Base-by-base conservation (phyloP, 1,140 invertebrate genomes). In the Drosophila sulfurigaster region DNA sequence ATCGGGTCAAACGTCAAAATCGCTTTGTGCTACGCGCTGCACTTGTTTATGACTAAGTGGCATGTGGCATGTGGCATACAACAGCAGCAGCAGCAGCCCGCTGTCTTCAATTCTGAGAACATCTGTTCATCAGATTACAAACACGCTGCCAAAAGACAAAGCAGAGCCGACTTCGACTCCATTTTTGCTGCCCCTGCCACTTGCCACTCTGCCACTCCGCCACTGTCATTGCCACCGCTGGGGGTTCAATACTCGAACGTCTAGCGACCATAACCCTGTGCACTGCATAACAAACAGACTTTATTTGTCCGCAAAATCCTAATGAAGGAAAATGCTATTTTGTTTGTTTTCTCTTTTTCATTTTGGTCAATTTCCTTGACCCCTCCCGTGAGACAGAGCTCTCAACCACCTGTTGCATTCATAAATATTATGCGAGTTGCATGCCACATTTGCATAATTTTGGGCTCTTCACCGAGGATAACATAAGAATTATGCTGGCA, bases 321-420 rank as follows among this genome's bases (percentile, higher is more conserved):
- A 28, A 49, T 25, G 30, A 43, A 57, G 57, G 57, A 69, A 74
- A 69, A 52, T 64, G 58, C 15, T 45, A 32, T 7, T n/a, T 20
- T 49, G 30, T 38, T 38, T 41, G 32, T 38, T 51, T 58, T 59
- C 43, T 56, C 43, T 56, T 56, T 56, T 15, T 5, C 13, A 60
- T 25, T 25, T 25, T 25, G 20, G 20, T 25, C 52, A 72, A 32
- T 68, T 74, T 70, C 59, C 57, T 62, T 75, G 72, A 77, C 51
- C 64, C 67, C 49, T 56, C 32, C 35, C 49, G 51, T 25, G 20
- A 25, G 20, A 4, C 20, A 25, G 20, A 52, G 8, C 28, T 8
- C 43, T 35, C 71, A 77, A 77, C 82, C 83, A 87, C 83, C 67
- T 82, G 83, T 80, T 87, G 83, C 83, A 87, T 87, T 80, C 72